Conservation (phyloP, 2,888 invertebrate genomes). For the Metopia argyrocephala region DNA sequence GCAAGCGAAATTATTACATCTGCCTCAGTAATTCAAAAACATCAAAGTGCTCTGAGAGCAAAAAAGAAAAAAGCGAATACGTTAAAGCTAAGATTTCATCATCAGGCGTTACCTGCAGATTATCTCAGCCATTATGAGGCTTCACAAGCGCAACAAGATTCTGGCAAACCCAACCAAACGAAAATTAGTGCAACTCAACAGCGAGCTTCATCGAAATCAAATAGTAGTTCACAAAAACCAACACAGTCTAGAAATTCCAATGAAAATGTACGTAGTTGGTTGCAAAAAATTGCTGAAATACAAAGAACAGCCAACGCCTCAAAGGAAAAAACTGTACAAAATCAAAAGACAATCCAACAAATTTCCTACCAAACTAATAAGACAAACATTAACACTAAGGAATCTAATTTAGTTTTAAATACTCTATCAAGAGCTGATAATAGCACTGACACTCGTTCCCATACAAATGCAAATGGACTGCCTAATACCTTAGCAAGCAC, state of each 20-base stretch:
- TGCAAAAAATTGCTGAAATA: conserved; percentile 86
- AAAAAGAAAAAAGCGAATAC: conserved; percentile 49
- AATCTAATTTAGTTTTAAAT: not conserved
- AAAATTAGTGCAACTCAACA: conserved; percentile 62
- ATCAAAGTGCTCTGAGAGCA: conserved; percentile 36
- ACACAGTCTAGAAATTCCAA: conserved; percentile 76
- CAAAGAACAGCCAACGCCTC: conserved; percentile 79
- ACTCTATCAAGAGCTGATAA: conserved; percentile 9
- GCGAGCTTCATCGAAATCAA: conserved; percentile 74
- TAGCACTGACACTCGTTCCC: conserved; percentile 24
- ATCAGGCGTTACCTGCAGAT: conserved; percentile 88
- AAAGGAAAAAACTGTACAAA: conserved; percentile 44
- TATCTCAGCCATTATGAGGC: conserved; percentile 89
- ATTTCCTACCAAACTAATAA: not conserved
- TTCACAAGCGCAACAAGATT: conserved; percentile 81
- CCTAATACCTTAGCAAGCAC: not conserved
- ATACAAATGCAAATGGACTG: not conserved
- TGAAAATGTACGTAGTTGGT: conserved; percentile 86
- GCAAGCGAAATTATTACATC: not conserved
- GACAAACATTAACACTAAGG: not conserved
- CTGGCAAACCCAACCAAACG: conserved; percentile 76
- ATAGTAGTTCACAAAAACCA: conserved; percentile 11
- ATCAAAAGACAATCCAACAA: not conserved
- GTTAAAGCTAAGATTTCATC: conserved; percentile 88
- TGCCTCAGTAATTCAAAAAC: conserved; percentile 16